A percentile compares a stretch with the other conserved stretches of the same genome.
phyloP scores from a whole-genome alignment of 2,113 vertebrate species.

The Pachycephala philippinensis region DNA sequence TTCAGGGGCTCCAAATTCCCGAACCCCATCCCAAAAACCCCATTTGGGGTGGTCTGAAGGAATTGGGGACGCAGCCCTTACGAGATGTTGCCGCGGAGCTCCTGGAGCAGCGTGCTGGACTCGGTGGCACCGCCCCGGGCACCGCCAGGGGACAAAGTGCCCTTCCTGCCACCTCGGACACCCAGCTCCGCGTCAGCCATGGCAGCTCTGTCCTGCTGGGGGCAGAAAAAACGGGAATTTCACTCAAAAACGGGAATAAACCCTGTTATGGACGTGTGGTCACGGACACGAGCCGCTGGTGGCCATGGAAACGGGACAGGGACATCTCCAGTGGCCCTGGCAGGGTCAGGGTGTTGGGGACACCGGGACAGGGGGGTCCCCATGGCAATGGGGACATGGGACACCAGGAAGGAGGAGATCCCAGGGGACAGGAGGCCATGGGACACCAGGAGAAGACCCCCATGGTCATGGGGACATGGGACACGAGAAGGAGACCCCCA shows the following conservation, averaged over 20 bases:
- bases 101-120: constrained; percentile 9
- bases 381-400: not conserved
- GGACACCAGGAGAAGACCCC: not conserved
- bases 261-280: fast-evolving
- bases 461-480: too few species aligned
- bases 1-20: not conserved
- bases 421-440: too few species aligned
- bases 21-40: too few species aligned
- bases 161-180: not conserved
- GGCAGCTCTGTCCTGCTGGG: not conserved
- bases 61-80: not conserved
- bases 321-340: fast-evolving
- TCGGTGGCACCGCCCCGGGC: not conserved
- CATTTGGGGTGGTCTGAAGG: fast-evolving
- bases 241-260: fast-evolving
- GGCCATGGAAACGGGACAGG: fast-evolving
- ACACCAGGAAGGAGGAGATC: not conserved
- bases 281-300: fast-evolving
- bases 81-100: constrained; percentile 22
- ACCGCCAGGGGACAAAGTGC: not conserved
- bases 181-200: not conserved
- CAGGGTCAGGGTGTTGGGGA: not conserved
- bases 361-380: not conserved
- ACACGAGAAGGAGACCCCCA: too few species aligned
- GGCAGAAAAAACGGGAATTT: not conserved